A percentile compares a stretch with the other conserved stretches of the same genome.
phyloP scores from a whole-genome alignment of 2,797 vertebrate genomes.

The Paratrypauchen microcephalus region DNA sequence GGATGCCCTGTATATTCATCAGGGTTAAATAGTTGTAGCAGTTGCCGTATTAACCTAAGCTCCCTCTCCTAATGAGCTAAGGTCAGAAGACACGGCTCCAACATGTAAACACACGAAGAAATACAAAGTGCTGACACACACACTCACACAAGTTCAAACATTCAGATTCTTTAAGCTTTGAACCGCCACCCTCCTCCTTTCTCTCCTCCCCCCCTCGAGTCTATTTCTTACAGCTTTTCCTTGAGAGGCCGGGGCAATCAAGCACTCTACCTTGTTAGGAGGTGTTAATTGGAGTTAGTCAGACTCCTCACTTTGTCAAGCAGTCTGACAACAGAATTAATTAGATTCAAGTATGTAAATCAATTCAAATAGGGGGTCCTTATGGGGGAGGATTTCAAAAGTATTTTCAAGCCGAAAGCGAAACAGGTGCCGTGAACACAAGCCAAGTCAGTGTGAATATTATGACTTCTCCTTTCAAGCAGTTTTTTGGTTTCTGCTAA shows the following conservation, averaged over 20 bases:
- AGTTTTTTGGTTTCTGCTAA: constrained; percentile 46
- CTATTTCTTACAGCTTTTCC: constrained; percentile 86
- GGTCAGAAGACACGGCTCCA: constrained; percentile 42
- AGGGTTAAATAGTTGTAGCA: not conserved
- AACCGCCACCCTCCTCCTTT: constrained; percentile 24
- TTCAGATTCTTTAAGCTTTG: constrained; percentile 66
- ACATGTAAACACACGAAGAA: constrained; percentile 48
- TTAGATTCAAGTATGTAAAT: constrained; percentile 80
- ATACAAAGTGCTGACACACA: constrained; percentile 63
- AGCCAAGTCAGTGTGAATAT: constrained; percentile 67
- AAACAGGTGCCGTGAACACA: constrained; percentile 66
- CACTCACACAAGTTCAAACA: constrained; percentile 77
- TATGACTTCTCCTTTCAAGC: constrained; percentile 66
- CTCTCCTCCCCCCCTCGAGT: constrained; percentile 56
- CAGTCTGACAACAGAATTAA: constrained; percentile 86
- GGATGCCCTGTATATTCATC: no score
- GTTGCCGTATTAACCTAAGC: constrained; percentile 14
- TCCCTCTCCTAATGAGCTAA: constrained; percentile 29
- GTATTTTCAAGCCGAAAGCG: constrained; percentile 57
- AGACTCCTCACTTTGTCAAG: constrained; percentile 93
- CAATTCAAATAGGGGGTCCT: constrained; percentile 73
- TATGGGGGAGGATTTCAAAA: constrained; percentile 53
- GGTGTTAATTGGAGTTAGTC: constrained; percentile 99
- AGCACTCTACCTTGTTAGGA: constrained; percentile 94
- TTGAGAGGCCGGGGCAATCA: constrained; percentile 83